phyloP scores from a whole-genome alignment of 2,888 invertebrate species.

The Anodontia alba region DNA sequence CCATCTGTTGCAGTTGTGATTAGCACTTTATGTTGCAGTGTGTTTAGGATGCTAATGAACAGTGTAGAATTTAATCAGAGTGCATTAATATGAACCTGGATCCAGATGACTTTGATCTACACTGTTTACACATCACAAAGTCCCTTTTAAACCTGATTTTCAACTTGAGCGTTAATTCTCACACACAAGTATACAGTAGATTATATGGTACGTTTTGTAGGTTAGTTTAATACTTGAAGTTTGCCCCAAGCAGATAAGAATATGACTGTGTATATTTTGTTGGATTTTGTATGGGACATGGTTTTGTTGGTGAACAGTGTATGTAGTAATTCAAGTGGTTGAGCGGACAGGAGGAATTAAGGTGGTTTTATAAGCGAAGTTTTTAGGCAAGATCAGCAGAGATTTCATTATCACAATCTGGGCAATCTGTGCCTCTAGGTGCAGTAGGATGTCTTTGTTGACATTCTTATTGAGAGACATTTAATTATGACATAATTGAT shows the following conservation, averaged over 20 bases:
- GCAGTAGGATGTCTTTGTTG: conserved; percentile 10
- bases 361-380: conserved; percentile 13
- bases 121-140: no score
- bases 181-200: background rate
- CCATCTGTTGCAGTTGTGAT: no score
- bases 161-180: no score
- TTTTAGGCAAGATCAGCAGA: conserved; percentile 7
- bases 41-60: no score
- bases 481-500: conserved; percentile 1
- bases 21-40: no score
- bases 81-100: no score
- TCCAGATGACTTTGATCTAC: no score
- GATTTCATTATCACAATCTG: background rate
- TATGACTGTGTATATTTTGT: conserved; percentile 1
- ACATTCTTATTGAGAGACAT: conserved; percentile 6
- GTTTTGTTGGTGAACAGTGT: background rate
- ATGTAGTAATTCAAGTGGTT: background rate
- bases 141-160: no score
- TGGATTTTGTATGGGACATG: conserved; percentile 12
- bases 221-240: conserved; percentile 15
- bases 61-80: no score
- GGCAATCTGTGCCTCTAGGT: conserved; percentile 11
- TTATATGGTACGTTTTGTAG: conserved; percentile 11
- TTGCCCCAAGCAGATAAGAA: conserved; percentile 19
- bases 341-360: background rate